These are phyloP conservation scores for Luehdorfia chinensis DNA, from an alignment of 1,140 invertebrate species.

Conservation along the genomic window DNA sequence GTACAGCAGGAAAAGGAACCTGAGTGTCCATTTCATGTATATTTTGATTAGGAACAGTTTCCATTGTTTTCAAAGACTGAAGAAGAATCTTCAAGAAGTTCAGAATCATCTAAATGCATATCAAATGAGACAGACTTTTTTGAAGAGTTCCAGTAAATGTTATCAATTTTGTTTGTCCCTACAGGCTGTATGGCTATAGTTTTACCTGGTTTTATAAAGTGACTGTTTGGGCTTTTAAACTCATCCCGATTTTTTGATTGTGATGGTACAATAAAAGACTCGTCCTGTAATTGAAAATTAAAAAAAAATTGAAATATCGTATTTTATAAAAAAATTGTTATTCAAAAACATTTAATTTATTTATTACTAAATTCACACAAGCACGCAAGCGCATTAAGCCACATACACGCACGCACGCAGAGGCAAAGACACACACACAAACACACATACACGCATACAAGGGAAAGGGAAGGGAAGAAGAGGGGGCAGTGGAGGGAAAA, in stretches of 20 bases:
- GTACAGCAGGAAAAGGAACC: conserved; percentile 16
- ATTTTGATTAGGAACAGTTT: conserved; percentile 21
- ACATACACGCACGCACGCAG: too few species aligned
- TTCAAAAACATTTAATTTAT: too few species aligned
- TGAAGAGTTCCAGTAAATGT: conserved; percentile 46
- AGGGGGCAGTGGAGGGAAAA: too few species aligned
- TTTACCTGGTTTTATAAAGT: conserved; percentile 45
- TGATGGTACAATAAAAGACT: conserved; percentile 50
- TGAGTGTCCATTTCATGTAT: conserved; percentile 50
- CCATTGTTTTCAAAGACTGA: conserved; percentile 14
- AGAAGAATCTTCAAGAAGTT: conserved; percentile 21
- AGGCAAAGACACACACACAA: too few species aligned
- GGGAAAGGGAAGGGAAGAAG: too few species aligned
- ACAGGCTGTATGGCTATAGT: conserved; percentile 39
- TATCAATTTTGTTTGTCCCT: conserved; percentile 50
- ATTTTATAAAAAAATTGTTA: too few species aligned
- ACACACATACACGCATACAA: too few species aligned
- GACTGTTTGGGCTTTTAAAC: conserved; percentile 34
- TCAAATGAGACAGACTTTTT: conserved; percentile 50
- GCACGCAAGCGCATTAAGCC: too few species aligned
- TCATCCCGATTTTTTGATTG: conserved; percentile 31
- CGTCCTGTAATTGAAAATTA: conserved; percentile 46
- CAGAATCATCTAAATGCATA: conserved; percentile 35
- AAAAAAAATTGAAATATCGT: not conserved
- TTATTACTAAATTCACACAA: too few species aligned